Conservation (phyloP, 2,113 vertebrate genomes). For the Protobothrops flavoviridis region DNA sequence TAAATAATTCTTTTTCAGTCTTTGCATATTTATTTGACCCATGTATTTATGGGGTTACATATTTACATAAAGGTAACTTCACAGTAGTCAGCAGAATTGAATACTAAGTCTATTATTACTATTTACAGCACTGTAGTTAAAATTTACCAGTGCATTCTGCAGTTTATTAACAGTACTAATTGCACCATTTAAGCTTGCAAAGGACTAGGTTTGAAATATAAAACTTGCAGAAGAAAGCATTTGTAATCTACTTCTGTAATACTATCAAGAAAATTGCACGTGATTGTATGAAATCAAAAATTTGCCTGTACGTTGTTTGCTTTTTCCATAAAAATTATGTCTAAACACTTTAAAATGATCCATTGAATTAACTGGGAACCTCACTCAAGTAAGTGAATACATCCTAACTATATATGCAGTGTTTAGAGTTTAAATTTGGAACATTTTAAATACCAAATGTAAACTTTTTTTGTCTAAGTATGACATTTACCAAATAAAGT, state of each 20-base stretch:
- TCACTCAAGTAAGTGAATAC: too few species aligned
- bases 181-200: not conserved
- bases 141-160: not conserved
- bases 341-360: not conserved
- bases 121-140: not conserved
- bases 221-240: not conserved
- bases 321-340: not conserved
- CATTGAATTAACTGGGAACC: not conserved
- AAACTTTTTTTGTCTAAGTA: not conserved
- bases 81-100: not conserved
- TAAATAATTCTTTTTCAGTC: not conserved
- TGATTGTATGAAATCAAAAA: not conserved
- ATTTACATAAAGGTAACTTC: not conserved
- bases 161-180: not conserved
- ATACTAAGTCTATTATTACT: not conserved
- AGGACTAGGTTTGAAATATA: not conserved
- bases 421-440: not conserved
- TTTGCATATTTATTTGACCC: not conserved
- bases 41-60: not conserved
- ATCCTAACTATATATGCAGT: not conserved
- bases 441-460: fast-evolving
- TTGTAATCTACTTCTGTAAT: not conserved
- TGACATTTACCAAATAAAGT: not conserved
- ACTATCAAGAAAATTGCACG: not conserved
- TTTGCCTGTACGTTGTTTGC: not conserved